Base-by-base conservation (phyloP, 2,113 vertebrate genomes). In the Alaudala cheleensis region DNA sequence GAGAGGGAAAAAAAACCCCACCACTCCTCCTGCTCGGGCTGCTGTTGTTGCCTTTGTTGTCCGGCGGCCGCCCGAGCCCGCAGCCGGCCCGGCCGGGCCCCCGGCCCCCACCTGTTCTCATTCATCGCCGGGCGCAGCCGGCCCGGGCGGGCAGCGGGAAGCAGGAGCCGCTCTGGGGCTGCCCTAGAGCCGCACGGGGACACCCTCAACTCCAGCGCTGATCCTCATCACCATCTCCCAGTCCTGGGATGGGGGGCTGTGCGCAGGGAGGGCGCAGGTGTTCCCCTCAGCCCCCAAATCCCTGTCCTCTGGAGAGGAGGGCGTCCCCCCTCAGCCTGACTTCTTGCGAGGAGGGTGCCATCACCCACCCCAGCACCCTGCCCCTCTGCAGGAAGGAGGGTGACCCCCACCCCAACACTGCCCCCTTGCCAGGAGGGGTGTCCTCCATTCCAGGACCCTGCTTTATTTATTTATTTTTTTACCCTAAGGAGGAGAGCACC, bases 81-180 rank as follows among this genome's bases (percentile, higher is more conserved):
- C 62, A 5, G 74, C 67, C 64, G 5, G 77, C 73, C 87, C 61
- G 53, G 80, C 81, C 71, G 65, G 90, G 57, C 65, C 60, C 70
- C 69, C 86, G 26, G 78, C 72, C 94, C 95, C 97, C 96, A 97
- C 96, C 97, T 97, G 97, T 97, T 97, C 86, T 34, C 88, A 85
- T 94, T 91, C 93, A 94, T 70, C 94, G 86, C 88, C 64, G 29
- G 88, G 45, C 54, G n/a, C 20, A 45, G 53, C 71, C 53, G 51
- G 49, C 82, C 81, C 58, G n/a, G 51, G 2, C 56, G 34, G 81
- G 54, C 90, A 45, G 47, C 67, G 21, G 47, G 12, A 10, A 5
- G 31, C 51, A 2, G 71, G 25, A 31, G 23, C 16, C 24, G 9
- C 85, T 0, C 34, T 0, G 15, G 72, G 81, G 70, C 87, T 39